A percentile compares a stretch with the other conserved stretches of the same genome.
Evolutionary conservation across 2,113 vertebrate genomes (phyloP).

Genomic region (Mormyrus lacerda): DNA sequence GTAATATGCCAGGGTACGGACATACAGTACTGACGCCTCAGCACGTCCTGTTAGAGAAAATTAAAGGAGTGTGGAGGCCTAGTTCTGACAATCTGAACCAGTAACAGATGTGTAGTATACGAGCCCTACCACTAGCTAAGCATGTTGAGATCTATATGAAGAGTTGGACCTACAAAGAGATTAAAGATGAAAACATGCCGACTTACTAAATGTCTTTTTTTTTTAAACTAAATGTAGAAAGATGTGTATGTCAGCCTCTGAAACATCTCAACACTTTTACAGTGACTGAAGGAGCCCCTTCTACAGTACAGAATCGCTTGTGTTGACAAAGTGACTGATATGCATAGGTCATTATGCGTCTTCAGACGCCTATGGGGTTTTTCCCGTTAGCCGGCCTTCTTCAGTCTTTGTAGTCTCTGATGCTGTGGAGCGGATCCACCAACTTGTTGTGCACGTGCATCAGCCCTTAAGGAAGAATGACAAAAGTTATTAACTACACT

Average conservation of each 20-base stretch:
- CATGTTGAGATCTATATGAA: background rate
- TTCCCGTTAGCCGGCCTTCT: background rate
- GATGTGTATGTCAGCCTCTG: background rate
- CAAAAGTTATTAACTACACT: background rate
- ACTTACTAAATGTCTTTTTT: background rate
- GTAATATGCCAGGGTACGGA: background rate
- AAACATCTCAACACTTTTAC: background rate
- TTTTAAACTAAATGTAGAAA: background rate
- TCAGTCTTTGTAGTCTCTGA: constrained; percentile 71
- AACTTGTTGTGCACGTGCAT: constrained; percentile 93
- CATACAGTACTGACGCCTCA: background rate
- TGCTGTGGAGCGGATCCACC: constrained; percentile 76
- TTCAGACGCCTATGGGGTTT: background rate
- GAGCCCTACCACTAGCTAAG: background rate
- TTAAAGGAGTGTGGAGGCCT: background rate
- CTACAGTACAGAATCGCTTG: background rate
- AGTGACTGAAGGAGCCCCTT: constrained; percentile 4
- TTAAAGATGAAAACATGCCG: background rate
- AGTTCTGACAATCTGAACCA: background rate
- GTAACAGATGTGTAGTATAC: background rate
- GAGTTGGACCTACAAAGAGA: background rate
- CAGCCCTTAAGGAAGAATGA: constrained; percentile 63
- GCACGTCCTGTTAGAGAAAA: background rate
- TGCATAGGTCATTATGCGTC: background rate
- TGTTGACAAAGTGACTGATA: background rate